Base-by-base conservation (phyloP, 2,797 vertebrate species). In the Pangasius sanitwongsei region DNA sequence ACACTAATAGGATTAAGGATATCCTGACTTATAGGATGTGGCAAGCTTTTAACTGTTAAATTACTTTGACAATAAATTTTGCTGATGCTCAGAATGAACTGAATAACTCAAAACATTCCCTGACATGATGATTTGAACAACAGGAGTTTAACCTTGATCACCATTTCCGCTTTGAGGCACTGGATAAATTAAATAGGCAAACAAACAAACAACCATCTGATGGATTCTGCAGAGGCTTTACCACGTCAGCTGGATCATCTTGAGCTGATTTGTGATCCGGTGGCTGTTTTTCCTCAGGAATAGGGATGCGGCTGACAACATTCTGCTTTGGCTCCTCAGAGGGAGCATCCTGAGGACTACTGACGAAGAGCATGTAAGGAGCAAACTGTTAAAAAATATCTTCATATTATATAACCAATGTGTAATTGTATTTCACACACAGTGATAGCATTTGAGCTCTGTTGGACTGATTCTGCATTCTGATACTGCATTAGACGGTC, bases 211-310 rank as follows among this genome's bases (percentile, higher is more conserved):
- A 81, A 86, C 61, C 8, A 44, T 34, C 77, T 61, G 63, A 89
- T 86, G 75, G 48, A 81, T 89, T 63, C 67, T 86, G 65, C 74
- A 87, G 61, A 87, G 34, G 59, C 48, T 55, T 91, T 92, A 92
- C 92, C 53, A 2, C 69, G 65, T 89, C 87, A 34, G 74, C 81
- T 53, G 86, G 34, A 83, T 69, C 72, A 44, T 89, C 87, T 82
- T 86, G 86, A 89, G 81, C 82, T 61, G 85, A 61, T 87, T 90
- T 83, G 41, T 41, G 84, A 72, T 86, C 78, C 34, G 31, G 88
- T 67, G 57, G 78, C 31, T 63, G 59, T 31, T 78, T 80, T 85
- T 89, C 87, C 41, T 88, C 86, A 86, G 89, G 83, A 72, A 77
- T 44, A 31, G 74, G n/a, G 28, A 57, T n/a, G 74, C 48, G 13